Evolutionary conservation across 2,888 invertebrate species (phyloP), one percentile per base, ranked within the genome.

Genomic region (Lymantria monacha): DNA sequence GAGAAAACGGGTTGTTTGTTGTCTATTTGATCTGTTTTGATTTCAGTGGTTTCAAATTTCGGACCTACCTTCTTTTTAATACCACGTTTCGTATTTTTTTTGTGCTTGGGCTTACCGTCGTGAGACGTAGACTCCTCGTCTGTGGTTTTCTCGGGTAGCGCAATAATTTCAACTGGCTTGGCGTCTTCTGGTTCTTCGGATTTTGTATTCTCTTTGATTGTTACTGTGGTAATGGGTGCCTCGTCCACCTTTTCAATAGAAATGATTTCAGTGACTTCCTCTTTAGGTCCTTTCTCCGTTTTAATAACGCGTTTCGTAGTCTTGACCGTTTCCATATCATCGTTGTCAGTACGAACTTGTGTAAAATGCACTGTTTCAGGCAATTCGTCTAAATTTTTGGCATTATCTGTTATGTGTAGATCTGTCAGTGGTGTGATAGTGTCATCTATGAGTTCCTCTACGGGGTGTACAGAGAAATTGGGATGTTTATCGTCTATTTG

Each of bases 71-170:
- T 41, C 15, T 13, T 41, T 14, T 41, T 41, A 10, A 46, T 46
- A 0, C 77, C 70, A 0, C 76, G 63, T 51, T 74, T 74, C 45
- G 70, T 72, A 9, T 64, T 57, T 7, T 59, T 79, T 48, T 60
- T 72, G 36, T 46, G 12, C 30, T 42, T 37, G 3, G 42, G 36
- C 43, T 43, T 48, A 48, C 48, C 48, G 15, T 49, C 49, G 22
- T 37, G 42, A 15, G 48, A n/a, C 22, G 38, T 30, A 12, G 69
- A 59, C 55, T 79, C 74, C 49, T 76, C 69, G 48, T 63, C 44
- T 78, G 55, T 62, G 2, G 22, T 68, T 69, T 69, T 63, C 59
- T 79, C 69, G 44, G 86, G 83, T 10, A 85, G 57, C 48, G 88
- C 72, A 0, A 59, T 63, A 30, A 55, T 71, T 45, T 79, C 57